Evolutionary conservation across 2,888 invertebrate species (phyloP).

Genomic region (Spodoptera picta): DNA sequence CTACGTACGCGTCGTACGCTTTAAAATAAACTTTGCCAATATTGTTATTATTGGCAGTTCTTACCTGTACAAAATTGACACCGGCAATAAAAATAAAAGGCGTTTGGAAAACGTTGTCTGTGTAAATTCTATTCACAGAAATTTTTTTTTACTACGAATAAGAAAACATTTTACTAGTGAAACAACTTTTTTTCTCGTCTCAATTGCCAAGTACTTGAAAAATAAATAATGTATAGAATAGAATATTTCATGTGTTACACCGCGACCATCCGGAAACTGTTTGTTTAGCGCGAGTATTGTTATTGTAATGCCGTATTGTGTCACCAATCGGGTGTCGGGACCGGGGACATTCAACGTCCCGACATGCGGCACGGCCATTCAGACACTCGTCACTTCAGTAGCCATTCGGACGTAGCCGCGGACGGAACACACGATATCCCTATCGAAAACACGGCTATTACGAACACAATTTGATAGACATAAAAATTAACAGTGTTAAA

Average conservation of each 20-base stretch:
- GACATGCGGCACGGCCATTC: slow-evolving; percentile 17
- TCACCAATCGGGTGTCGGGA: slow-evolving; percentile 50
- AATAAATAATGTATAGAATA: slow-evolving; percentile 17
- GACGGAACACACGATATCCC: slow-evolving; percentile 5
- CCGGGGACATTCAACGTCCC: slow-evolving; percentile 41
- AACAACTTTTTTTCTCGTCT: slow-evolving; percentile 5
- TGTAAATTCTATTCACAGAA: neutral
- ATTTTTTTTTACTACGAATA: neutral
- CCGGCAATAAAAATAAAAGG: too few species aligned
- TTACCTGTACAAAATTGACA: neutral
- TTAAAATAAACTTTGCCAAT: slow-evolving; percentile 23
- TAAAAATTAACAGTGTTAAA: slow-evolving; percentile 11
- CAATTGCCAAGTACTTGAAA: slow-evolving; percentile 23
- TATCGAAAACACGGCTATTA: neutral
- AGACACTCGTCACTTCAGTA: slow-evolving; percentile 15
- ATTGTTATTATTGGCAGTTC: slow-evolving; percentile 2
- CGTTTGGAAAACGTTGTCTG: too few species aligned
- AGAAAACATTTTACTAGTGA: neutral
- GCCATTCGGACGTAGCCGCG: slow-evolving; percentile 28
- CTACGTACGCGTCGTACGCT: slow-evolving; percentile 10
- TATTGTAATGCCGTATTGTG: slow-evolving; percentile 79
- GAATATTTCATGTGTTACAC: slow-evolving; percentile 44
- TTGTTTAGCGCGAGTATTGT: slow-evolving; percentile 75
- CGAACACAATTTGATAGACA: slow-evolving; percentile 6
- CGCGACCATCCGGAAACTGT: slow-evolving; percentile 72